A percentile compares a stretch with the other conserved stretches of the same genome.
phyloP scores from a whole-genome alignment of 2,797 vertebrate species.

The Scomberomorus guttatus region DNA sequence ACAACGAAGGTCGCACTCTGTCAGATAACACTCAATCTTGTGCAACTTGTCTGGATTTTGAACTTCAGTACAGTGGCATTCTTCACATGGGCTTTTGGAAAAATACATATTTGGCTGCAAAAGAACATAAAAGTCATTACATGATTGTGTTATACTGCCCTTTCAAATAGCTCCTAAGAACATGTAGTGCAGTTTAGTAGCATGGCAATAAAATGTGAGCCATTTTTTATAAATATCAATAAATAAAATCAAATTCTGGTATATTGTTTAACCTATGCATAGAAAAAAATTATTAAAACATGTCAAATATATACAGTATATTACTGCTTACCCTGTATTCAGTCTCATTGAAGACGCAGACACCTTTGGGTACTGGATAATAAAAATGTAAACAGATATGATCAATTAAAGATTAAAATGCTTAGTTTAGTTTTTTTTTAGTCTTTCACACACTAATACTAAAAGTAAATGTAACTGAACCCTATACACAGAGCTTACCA shows the following conservation, averaged over 20 bases:
- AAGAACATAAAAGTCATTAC: neutral
- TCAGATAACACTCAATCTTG: conserved; percentile 52
- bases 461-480: neutral
- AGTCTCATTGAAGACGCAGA: conserved; percentile 83
- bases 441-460: neutral
- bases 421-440: conserved; percentile 18
- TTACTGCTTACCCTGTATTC: conserved; percentile 81
- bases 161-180: no score
- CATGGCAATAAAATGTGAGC: no score
- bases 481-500: conserved; percentile 70
- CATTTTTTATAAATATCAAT: no score
- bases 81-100: conserved; percentile 74
- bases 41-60: conserved; percentile 60
- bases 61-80: conserved; percentile 78
- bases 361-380: conserved; percentile 70
- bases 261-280: no score
- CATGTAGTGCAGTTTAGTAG: no score
- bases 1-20: conserved; percentile 70
- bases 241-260: no score
- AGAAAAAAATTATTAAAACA: no score
- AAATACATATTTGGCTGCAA: conserved; percentile 77
- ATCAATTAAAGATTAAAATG: neutral
- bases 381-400: conserved; percentile 9
- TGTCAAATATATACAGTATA: neutral
- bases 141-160: no score